Base-by-base conservation (phyloP, 2,888 invertebrate genomes). In the Conus canariensis region DNA sequence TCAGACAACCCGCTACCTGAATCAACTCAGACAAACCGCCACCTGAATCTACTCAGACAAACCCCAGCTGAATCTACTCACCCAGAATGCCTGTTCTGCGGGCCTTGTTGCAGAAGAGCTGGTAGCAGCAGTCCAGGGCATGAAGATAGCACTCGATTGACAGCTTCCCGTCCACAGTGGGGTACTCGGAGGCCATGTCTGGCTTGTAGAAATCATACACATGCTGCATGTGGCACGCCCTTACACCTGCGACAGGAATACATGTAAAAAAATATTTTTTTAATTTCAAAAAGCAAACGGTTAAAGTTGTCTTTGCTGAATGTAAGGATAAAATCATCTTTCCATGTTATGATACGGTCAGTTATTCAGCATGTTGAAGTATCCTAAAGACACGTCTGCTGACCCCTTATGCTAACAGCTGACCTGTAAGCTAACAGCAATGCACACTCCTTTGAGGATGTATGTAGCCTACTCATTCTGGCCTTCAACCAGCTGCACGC, bases 141-240 rank as follows among this genome's bases (percentile, higher is more conserved):
- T 97, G 97, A 90, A 99, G 97, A 96, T 99, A 99, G 96, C 99
- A 99, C 95, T 98, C 97, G 93, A 99, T 98, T 12, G 99, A 99
- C 58, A 99, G 97, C 96, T 98, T 98, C 12, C 99, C 99, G 97
- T 99, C 99, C 1, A 99, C 99, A 85, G 97, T 97, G 0, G 99
- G 99, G 96, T 99, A 99, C 96, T 99, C 99, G 0, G 99, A 99
- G 56, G 97, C 97, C 93, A 99, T 97, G 96, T 99, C 98, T 19
- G 99, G 99, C 96, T 99, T 99, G 97, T 99, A 99, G 96, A 99
- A 99, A 96, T 99, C 99, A 97, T 99, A 99, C 3, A 98, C 98
- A 96, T 99, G 99, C 93, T 97, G 97, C 98, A 99, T 99, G 96
- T 98, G 98, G 19, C 98, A 98, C 1, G 98, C 97, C 86, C 99